Conservation (phyloP, 2,113 vertebrate genomes). For the Merops nubicus region DNA sequence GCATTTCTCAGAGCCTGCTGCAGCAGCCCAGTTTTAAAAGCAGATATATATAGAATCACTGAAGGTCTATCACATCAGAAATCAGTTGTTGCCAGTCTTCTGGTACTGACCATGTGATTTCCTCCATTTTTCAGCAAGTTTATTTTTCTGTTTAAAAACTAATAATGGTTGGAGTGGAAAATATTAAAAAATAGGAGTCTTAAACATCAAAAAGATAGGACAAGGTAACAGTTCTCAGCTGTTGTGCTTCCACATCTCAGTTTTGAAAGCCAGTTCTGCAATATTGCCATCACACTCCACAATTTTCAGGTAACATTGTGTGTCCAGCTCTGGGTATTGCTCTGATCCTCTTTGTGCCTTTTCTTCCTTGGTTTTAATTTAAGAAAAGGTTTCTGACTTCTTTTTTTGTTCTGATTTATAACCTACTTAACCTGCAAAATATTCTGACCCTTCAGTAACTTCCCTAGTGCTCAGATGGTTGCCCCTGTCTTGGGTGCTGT, state of each 20-base stretch:
- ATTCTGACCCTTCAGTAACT: neutral
- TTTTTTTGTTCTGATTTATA: neutral
- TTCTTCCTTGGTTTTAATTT: neutral
- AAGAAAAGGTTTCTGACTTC: neutral
- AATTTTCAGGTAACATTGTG: neutral
- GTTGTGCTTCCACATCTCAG: neutral
- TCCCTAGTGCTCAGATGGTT: neutral
- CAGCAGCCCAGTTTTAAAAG: neutral
- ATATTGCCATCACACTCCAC: neutral
- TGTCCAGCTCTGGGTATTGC: neutral
- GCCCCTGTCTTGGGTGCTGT: neutral
- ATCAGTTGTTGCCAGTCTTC: neutral
- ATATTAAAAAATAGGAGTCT: neutral
- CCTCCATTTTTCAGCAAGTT: neutral
- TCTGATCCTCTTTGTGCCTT: neutral
- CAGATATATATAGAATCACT: neutral
- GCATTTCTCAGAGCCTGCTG: neutral
- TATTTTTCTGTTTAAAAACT: neutral
- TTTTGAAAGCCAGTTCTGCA: neutral
- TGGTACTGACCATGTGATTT: neutral
- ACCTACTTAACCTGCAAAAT: neutral
- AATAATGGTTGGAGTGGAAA: neutral
- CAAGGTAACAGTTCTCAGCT: neutral
- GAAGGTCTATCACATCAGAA: neutral
- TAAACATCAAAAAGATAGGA: neutral